Conservation (phyloP, 2,888 invertebrate species). For the Digitonthophagus gazella region DNA sequence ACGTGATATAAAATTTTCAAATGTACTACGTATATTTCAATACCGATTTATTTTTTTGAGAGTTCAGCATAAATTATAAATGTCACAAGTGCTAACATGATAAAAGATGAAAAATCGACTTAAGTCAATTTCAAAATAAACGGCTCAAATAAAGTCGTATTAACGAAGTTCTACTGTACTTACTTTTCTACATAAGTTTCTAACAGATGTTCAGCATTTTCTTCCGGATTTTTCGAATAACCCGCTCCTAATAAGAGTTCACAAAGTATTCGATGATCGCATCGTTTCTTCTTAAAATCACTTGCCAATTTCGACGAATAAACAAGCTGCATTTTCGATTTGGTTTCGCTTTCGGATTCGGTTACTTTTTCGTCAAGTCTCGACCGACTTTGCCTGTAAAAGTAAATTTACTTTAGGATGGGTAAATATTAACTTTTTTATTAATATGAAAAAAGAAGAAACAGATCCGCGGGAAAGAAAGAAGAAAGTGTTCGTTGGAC, state of each 20-base stretch:
- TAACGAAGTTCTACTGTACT: conserved; percentile 18
- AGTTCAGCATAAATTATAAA: too few relatives aligned
- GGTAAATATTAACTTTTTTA: too few relatives aligned
- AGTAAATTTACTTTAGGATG: too few relatives aligned
- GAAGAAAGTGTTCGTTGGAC: conserved; percentile 13
- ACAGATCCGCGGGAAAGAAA: conserved; percentile 1
- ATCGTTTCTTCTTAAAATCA: conserved; percentile 38
- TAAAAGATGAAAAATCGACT: too few relatives aligned
- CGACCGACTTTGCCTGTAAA: conserved; percentile 19
- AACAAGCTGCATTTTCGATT: conserved; percentile 24
- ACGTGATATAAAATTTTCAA: too few relatives aligned
- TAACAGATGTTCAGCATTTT: conserved; percentile 43
- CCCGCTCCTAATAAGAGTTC: conserved; percentile 43
- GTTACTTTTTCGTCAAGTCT: conserved; percentile 20
- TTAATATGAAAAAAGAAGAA: too few relatives aligned
- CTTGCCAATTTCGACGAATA: conserved; percentile 24
- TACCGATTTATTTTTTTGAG: too few relatives aligned
- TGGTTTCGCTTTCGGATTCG: conserved; percentile 17
- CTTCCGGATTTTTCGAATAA: conserved; percentile 41
- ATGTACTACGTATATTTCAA: too few relatives aligned
- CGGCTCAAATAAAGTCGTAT: too few relatives aligned
- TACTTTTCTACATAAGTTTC: conserved; percentile 44
- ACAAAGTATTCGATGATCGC: conserved; percentile 45
- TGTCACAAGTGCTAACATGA: too few relatives aligned
- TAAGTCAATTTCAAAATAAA: too few relatives aligned